phyloP scores from a whole-genome alignment of 2,797 vertebrate genomes.

The Trachurus trachurus region DNA sequence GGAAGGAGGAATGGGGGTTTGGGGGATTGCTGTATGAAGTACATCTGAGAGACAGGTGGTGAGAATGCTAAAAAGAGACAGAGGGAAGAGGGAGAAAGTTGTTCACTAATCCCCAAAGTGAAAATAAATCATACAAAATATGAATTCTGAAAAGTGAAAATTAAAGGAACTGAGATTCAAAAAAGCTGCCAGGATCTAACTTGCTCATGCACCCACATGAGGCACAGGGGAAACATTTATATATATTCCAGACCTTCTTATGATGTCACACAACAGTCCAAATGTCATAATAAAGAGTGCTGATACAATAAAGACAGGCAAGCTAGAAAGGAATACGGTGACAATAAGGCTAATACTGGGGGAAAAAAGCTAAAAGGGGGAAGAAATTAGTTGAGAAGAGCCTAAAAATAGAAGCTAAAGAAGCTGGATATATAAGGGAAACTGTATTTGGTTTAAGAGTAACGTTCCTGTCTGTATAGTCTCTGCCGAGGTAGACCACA shows the following conservation, averaged over 20 bases:
- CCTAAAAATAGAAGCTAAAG: background rate
- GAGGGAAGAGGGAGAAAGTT: conserved; percentile 53
- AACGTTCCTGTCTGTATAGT: too few species aligned
- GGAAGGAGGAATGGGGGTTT: conserved; percentile 44
- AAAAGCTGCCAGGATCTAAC: conserved; percentile 31
- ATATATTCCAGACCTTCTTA: conserved; percentile 25
- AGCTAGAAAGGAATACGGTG: too few species aligned
- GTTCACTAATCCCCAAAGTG: conserved; percentile 57
- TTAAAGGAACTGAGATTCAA: conserved; percentile 39
- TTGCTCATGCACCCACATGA: background rate
- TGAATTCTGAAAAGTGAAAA: conserved; percentile 36
- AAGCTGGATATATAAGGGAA: background rate
- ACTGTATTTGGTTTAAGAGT: too few species aligned
- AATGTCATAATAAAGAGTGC: background rate
- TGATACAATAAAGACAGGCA: background rate
- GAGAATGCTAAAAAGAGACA: conserved; percentile 50
- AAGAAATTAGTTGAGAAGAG: background rate
- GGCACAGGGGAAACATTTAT: background rate
- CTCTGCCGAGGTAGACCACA: too few species aligned
- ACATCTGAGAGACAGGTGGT: conserved; percentile 71
- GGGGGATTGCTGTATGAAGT: conserved; percentile 54
- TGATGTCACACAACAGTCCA: conserved; percentile 2
- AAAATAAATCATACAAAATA: conserved; percentile 13
- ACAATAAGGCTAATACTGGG: background rate
- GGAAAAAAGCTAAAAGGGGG: background rate